A percentile compares a stretch with the other conserved stretches of the same genome.
Evolutionary conservation across 2,888 invertebrate genomes (phyloP).

Genomic region (Formica aserva): DNA sequence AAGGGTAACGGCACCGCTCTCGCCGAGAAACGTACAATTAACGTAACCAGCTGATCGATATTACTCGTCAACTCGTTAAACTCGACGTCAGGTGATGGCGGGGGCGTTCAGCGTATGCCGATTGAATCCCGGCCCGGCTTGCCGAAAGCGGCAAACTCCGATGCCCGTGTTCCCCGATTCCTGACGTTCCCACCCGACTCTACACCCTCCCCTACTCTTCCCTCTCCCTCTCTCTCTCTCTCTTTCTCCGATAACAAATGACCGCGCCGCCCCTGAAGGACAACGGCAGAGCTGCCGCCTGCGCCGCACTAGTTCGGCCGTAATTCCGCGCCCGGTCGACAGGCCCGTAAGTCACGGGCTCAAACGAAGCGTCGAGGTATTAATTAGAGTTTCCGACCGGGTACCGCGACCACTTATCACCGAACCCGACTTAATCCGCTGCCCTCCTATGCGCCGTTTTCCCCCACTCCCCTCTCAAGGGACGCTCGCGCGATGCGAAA

Average conservation of each 20-base stretch:
- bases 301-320: constrained; percentile 76
- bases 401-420: constrained; percentile 85
- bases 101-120: constrained; percentile 50
- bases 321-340: constrained; percentile 81
- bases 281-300: constrained; percentile 72
- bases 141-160: constrained; percentile 65
- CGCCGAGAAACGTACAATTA: constrained; percentile 45
- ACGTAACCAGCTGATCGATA: constrained; percentile 53
- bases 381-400: constrained; percentile 84
- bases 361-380: constrained; percentile 85
- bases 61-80: constrained; percentile 64
- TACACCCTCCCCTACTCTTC: not conserved
- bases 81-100: constrained; percentile 47
- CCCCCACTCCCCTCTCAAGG: not conserved
- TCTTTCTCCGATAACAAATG: constrained; percentile 81
- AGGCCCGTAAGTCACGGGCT: constrained; percentile 85
- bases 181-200: constrained; percentile 48
- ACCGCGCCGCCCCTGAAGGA: constrained; percentile 79
- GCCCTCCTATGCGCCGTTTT: constrained; percentile 34
- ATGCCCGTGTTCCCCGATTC: constrained; percentile 25
- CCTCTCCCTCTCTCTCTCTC: not conserved
- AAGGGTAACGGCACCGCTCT: constrained; percentile 21
- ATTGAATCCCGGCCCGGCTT: constrained; percentile 68
- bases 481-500: constrained; percentile 48
- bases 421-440: constrained; percentile 78